phyloP scores from a whole-genome alignment of 2,888 invertebrate genomes.

The Acleris sparsana region DNA sequence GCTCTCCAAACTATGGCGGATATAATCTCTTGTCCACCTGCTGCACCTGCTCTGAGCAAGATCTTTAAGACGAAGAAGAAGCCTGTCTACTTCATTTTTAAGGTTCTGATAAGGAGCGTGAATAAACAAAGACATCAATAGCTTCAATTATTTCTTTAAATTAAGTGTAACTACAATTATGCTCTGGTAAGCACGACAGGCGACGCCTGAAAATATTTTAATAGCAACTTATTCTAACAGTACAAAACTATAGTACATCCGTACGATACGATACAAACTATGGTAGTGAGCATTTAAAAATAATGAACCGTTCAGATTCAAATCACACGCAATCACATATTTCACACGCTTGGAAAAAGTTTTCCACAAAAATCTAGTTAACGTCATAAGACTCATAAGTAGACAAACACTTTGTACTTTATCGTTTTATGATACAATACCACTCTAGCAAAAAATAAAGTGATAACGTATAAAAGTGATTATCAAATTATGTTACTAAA shows the following conservation, averaged over 20 bases:
- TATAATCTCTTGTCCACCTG: no score
- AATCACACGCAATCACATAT: not conserved
- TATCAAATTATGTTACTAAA: no score
- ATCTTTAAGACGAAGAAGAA: no score
- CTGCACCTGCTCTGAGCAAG: no score
- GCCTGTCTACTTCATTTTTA: no score
- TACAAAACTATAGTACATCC: not conserved
- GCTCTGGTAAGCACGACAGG: not conserved
- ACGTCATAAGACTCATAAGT: not conserved
- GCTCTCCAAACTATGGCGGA: no score
- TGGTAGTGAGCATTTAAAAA: constrained; percentile 14
- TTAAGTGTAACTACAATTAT: not conserved
- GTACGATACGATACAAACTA: not conserved
- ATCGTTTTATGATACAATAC: no score
- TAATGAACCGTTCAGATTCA: constrained; percentile 3
- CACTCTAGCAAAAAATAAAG: no score
- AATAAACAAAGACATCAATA: not conserved
- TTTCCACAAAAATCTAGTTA: not conserved
- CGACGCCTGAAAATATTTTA: constrained; percentile 11
- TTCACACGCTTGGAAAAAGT: not conserved
- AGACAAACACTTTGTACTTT: no score
- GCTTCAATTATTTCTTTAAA: not conserved
- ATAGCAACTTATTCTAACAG: constrained; percentile 9
- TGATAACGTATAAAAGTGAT: no score
- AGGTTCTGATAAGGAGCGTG: not conserved